Evolutionary conservation across 2,113 vertebrate genomes (phyloP), one percentile per base, ranked within the genome.

Genomic region (Syngnathoides biaculeatus): DNA sequence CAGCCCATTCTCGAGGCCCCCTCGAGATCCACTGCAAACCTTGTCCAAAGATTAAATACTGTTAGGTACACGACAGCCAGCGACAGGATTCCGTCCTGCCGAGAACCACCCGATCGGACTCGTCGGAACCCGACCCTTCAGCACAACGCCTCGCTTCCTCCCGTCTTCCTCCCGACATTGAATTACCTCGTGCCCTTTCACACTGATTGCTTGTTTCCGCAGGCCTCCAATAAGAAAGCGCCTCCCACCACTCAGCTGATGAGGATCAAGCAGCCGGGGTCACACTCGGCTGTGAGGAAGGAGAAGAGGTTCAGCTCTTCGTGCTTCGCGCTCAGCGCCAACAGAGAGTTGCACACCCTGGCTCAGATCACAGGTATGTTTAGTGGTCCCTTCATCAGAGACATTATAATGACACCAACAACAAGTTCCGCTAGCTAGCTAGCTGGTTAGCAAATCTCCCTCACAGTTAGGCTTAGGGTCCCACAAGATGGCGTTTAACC

Each of bases 291-390:
- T 20, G 60, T 85, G 82, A 97, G 94, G 92, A 95, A 91, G 73
- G 95, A 97, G 72, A 97, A 93, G 67, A 92, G 95, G 19, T 94
- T 94, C 69, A 97, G 93, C 87, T 94, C 94, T 65, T 95, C 95
- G 61, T 90, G 92, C 68, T 95, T 96, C 78, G 94, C 90, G n/a
- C 85, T 93, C 85, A 95, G 91, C 86, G 92, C 87, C 83, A 95
- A 94, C 81, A 91, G 95, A 84, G 96, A 98, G 80, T 93, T 98
- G 27, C 94, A 96, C 19, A 95, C 94, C 70, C 93, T 98, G 58
- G 85, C 90, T 4, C 87, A 91, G 65, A 88, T 98, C 42, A 92
- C 94, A 94, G 96, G 96, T 98, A 93, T 60, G 71, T 66, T n/a
- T 30, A 39, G 5, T 39, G 4, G 15, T 39, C 48, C 11, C 30